Evolutionary conservation across 2,113 vertebrate genomes (phyloP).

Genomic region (Triplophysa rosa): DNA sequence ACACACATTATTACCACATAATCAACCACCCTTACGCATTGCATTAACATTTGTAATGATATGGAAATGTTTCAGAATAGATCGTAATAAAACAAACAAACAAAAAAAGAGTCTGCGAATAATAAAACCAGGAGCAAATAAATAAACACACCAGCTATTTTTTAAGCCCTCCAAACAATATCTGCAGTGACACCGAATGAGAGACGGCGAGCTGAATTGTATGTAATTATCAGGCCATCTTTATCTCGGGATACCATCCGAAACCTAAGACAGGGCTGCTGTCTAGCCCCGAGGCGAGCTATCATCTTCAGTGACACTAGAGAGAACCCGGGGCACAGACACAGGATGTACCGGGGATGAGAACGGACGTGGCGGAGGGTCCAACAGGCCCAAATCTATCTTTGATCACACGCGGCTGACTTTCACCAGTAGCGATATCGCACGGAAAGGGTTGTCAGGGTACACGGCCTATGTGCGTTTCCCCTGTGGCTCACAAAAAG

Average conservation of each 20-base stretch:
- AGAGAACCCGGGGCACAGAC: slow-evolving; percentile 49
- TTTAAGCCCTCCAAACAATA: not conserved
- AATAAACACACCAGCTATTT: slow-evolving; percentile 3
- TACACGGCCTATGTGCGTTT: slow-evolving; percentile 35
- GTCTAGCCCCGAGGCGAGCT: slow-evolving; percentile 61
- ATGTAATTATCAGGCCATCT: slow-evolving; percentile 37
- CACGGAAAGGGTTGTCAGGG: slow-evolving; percentile 28
- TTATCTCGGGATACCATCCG: slow-evolving; percentile 34
- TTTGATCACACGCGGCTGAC: slow-evolving; percentile 62
- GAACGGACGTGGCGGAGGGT: slow-evolving; percentile 40
- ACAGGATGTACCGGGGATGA: slow-evolving; percentile 51
- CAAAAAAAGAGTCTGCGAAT: no score
- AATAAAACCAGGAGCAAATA: not conserved
- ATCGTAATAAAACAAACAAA: no score
- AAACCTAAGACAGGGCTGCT: slow-evolving; percentile 44
- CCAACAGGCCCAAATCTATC: slow-evolving; percentile 51
- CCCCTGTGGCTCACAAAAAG: slow-evolving; percentile 57
- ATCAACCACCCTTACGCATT: slow-evolving; percentile 26
- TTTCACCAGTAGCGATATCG: slow-evolving; percentile 57
- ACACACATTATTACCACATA: slow-evolving; percentile 29
- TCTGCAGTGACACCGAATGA: not conserved
- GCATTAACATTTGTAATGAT: slow-evolving; percentile 32
- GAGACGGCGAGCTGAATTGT: slow-evolving; percentile 50
- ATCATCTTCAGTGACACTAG: slow-evolving; percentile 65
- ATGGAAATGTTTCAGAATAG: slow-evolving; percentile 7